Evolutionary conservation across 2,888 invertebrate species (phyloP).

Genomic region (Sinelater perroti): DNA sequence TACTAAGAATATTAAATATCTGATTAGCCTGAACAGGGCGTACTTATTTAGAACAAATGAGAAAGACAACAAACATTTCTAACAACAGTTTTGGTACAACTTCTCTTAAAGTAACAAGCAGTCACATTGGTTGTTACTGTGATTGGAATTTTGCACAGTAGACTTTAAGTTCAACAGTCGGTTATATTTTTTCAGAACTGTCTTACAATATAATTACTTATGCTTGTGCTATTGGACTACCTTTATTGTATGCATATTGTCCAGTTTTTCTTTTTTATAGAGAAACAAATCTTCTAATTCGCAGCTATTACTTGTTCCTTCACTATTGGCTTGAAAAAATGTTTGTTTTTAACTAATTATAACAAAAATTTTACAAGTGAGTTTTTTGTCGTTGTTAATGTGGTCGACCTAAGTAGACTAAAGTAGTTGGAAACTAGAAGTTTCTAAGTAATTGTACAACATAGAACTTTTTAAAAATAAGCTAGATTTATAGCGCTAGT

Average conservation of each 20-base stretch:
- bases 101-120: too few species aligned
- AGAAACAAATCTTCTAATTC: constrained; percentile 47
- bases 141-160: too few species aligned
- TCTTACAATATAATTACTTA: too few species aligned
- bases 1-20: too few species aligned
- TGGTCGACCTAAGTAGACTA: constrained; percentile 37
- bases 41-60: too few species aligned
- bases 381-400: constrained; percentile 53
- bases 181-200: too few species aligned
- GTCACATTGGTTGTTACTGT: too few species aligned
- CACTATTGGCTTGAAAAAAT: constrained; percentile 51
- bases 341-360: constrained; percentile 49
- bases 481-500: constrained; percentile 33
- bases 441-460: constrained; percentile 22
- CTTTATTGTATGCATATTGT: neutral
- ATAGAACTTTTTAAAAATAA: constrained; percentile 21
- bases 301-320: constrained; percentile 47
- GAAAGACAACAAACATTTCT: too few species aligned
- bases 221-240: constrained; percentile 6
- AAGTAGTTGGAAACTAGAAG: constrained; percentile 26
- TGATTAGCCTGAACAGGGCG: too few species aligned
- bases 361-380: constrained; percentile 44
- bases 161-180: too few species aligned
- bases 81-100: too few species aligned
- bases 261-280: constrained; percentile 2